Evolutionary conservation across 2,113 vertebrate species (phyloP).

Genomic region (Aleadryas rufinucha): DNA sequence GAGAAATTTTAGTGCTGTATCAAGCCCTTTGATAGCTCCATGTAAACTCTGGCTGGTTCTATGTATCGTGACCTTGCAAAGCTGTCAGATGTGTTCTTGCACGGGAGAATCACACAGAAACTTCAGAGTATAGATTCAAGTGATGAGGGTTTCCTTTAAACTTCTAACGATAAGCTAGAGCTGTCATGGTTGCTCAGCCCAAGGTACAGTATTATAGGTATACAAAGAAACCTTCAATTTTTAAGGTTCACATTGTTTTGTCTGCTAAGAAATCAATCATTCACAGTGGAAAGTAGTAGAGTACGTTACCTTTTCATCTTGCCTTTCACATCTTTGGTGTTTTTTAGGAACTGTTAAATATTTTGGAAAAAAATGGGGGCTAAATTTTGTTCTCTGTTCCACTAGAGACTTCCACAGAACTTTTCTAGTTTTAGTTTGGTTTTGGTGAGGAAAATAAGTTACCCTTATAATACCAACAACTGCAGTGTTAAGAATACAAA

Average conservation of each 20-base stretch:
- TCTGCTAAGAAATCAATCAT: not conserved
- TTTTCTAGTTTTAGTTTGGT: not conserved
- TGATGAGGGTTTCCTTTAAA: not conserved
- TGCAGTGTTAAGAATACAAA: not conserved
- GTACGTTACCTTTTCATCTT: not conserved
- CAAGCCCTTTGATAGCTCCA: not conserved
- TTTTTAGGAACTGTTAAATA: not conserved
- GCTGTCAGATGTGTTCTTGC: fast-evolving
- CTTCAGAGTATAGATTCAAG: not conserved
- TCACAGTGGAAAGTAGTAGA: not conserved
- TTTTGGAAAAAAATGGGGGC: not conserved
- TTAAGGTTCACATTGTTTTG: not conserved
- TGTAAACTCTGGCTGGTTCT: not conserved
- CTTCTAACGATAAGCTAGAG: not conserved
- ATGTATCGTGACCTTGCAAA: not conserved
- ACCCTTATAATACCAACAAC: not conserved
- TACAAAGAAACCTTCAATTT: not conserved
- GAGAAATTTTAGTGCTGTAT: not conserved
- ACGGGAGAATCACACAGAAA: not conserved
- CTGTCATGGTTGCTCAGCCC: not conserved
- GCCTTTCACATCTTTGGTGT: not conserved
- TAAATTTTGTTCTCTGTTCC: not conserved
- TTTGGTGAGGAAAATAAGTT: not conserved
- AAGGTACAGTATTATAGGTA: not conserved
- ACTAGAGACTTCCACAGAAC: not conserved